These are phyloP conservation scores for Lepeophtheirus nordmannii DNA, from an alignment of 2,888 invertebrate genomes.

Conservation along the genomic window DNA sequence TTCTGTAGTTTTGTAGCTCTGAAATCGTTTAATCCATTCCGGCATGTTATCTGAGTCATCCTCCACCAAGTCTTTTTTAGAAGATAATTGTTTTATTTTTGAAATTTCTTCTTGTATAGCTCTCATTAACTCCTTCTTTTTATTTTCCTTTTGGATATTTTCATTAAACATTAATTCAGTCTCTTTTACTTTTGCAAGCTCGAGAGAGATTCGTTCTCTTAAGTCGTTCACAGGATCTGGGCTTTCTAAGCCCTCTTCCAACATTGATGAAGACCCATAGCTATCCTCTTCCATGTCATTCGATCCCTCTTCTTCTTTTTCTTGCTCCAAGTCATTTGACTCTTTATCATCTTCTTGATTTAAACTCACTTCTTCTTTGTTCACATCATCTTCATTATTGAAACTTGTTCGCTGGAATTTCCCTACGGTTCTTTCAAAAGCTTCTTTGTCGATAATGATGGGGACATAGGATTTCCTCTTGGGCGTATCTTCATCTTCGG, in stretches of 20 bases:
- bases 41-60: background rate
- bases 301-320: background rate
- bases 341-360: background rate
- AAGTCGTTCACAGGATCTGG: background rate
- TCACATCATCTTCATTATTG: background rate
- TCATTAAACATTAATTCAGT: background rate
- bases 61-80: background rate
- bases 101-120: constrained; percentile 16
- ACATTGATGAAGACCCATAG: background rate
- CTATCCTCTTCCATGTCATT: background rate
- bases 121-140: constrained; percentile 1
- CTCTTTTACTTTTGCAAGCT: constrained; percentile 13
- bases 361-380: background rate
- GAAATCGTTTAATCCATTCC: background rate
- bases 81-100: background rate
- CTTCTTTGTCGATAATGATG: constrained; percentile 24
- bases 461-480: constrained; percentile 23
- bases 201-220: constrained; percentile 1
- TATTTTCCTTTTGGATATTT: constrained; percentile 5
- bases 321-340: background rate
- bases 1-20: background rate
- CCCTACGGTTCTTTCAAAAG: constrained; percentile 23
- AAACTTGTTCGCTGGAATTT: background rate
- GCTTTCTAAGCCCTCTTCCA: background rate
- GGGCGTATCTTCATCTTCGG: background rate